phyloP scores from a whole-genome alignment of 2,113 vertebrate species.

The Petroica traversi region DNA sequence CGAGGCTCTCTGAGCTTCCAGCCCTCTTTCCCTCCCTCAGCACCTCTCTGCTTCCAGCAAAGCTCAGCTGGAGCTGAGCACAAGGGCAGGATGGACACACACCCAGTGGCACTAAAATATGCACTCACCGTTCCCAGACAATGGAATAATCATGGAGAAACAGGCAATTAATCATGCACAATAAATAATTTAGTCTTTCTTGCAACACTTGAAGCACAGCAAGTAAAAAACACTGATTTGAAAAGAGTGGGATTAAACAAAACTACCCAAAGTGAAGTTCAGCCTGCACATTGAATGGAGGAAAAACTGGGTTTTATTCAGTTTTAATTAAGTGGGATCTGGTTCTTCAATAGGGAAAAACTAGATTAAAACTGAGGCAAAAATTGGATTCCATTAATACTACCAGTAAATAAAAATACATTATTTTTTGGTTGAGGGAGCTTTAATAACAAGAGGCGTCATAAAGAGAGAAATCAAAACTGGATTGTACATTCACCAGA shows the following conservation, averaged over 20 bases:
- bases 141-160: neutral
- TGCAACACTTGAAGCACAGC: neutral
- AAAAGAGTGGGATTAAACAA: neutral
- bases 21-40: neutral
- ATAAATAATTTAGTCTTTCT: neutral
- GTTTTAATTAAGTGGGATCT: neutral
- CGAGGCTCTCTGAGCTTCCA: fast-evolving
- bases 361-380: slow-evolving; percentile 9
- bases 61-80: neutral
- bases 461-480: slow-evolving; percentile 42
- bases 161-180: neutral
- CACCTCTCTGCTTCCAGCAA: neutral
- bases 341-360: slow-evolving; percentile 13
- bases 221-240: neutral
- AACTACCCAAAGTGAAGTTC: neutral
- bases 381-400: slow-evolving; percentile 27
- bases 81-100: fast-evolving
- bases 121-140: neutral
- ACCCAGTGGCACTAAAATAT: fast-evolving
- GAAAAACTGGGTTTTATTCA: neutral
- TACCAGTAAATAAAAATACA: slow-evolving; percentile 6
- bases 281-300: neutral
- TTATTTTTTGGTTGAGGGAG: slow-evolving; percentile 25
- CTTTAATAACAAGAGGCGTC: slow-evolving; percentile 8
- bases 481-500: neutral